Percentiles rank a stretch among this genome's conserved stretches.
Evolutionary conservation across 1,140 invertebrate species (phyloP).

Genomic region (Eumaeus atala): DNA sequence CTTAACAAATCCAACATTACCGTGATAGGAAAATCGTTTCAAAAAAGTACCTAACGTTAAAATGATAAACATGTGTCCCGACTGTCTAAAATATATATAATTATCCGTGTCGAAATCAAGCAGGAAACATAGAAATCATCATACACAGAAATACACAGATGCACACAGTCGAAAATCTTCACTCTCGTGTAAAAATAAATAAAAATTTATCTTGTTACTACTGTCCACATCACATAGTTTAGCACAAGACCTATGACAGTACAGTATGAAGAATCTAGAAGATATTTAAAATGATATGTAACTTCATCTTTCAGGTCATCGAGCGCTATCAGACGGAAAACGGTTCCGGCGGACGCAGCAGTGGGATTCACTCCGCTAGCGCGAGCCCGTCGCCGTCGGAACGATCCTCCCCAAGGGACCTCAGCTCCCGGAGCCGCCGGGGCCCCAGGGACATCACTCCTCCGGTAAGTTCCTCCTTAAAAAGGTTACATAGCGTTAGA

Average conservation of each 20-base stretch:
- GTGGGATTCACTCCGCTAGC: conserved; percentile 70
- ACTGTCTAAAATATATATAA: too few species aligned
- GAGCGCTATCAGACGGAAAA: conserved; percentile 68
- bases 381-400: conserved; percentile 65
- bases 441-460: conserved; percentile 52
- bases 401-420: conserved; percentile 48
- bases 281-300: neutral
- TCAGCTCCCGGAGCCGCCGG: conserved; percentile 40
- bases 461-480: neutral
- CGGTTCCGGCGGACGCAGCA: conserved; percentile 64
- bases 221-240: too few species aligned
- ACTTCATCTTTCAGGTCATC: conserved; percentile 53
- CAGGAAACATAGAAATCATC: too few species aligned
- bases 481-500: conserved; percentile 69
- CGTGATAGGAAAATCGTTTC: neutral
- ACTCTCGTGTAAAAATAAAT: too few species aligned
- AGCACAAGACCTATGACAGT: too few species aligned
- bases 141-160: too few species aligned
- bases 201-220: too few species aligned
- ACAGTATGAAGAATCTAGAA: too few species aligned
- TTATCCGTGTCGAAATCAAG: too few species aligned
- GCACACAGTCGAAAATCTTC: too few species aligned
- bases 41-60: too few species aligned
- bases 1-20: too few species aligned
- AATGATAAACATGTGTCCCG: neutral